These are phyloP conservation scores for Heptranchias perlo DNA, from an alignment of 2,113 vertebrate species.

Conservation along the genomic window DNA sequence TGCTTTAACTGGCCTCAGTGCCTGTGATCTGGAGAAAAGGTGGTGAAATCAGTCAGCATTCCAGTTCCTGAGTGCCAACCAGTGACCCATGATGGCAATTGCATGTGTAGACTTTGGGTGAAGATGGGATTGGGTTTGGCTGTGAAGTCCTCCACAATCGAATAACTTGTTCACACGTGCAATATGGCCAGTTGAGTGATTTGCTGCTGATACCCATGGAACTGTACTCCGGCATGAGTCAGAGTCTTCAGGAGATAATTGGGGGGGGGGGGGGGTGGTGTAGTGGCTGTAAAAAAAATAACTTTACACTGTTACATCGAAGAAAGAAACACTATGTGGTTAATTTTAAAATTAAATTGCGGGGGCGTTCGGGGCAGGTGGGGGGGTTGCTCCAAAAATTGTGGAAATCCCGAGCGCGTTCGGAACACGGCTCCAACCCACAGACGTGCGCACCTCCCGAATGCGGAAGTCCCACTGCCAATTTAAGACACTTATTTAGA, in stretches of 20 bases:
- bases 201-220: neutral
- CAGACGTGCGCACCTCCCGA: too few relatives aligned
- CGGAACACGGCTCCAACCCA: too few relatives aligned
- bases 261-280: too few relatives aligned
- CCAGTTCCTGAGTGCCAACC: neutral
- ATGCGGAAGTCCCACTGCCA: too few relatives aligned
- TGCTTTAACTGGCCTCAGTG: neutral
- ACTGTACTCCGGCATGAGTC: neutral
- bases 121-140: neutral
- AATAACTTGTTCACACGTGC: neutral
- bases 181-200: neutral
- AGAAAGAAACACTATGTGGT: neutral
- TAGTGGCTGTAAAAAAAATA: neutral
- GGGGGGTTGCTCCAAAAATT: too few relatives aligned
- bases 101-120: neutral
- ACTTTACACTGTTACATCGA: neutral
- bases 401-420: too few relatives aligned
- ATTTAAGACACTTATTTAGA: too few relatives aligned
- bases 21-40: neutral
- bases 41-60: neutral
- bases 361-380: too few relatives aligned
- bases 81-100: neutral
- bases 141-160: neutral
- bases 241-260: neutral
- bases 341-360: too few relatives aligned